Percentiles rank a stretch among this genome's conserved stretches.
Evolutionary conservation across 2,113 vertebrate genomes (phyloP).

Genomic region (Orycteropus afer): DNA sequence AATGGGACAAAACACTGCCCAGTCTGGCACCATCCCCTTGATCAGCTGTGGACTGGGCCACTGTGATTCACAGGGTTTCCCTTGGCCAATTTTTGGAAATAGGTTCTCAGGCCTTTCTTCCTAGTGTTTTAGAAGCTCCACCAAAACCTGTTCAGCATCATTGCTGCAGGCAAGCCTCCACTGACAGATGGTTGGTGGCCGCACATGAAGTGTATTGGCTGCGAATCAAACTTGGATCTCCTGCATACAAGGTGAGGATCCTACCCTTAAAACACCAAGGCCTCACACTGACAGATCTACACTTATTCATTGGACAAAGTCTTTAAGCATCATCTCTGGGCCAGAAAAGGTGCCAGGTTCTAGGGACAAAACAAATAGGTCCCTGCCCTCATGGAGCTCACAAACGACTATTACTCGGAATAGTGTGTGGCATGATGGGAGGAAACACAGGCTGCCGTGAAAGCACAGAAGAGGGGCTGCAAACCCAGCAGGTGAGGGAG

Average conservation of each 20-base stretch:
- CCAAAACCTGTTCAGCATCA: background rate
- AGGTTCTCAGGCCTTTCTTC: background rate
- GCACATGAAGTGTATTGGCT: background rate
- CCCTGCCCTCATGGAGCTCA: background rate
- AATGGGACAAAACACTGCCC: background rate
- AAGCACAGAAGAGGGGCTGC: background rate
- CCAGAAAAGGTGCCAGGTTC: background rate
- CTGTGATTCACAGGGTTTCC: background rate
- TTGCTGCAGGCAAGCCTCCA: background rate
- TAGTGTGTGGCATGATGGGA: background rate
- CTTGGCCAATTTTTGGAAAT: background rate
- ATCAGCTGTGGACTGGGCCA: background rate
- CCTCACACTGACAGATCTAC: background rate
- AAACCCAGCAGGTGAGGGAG: background rate
- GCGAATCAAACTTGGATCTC: background rate
- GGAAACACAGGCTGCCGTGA: background rate
- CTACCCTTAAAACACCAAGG: background rate
- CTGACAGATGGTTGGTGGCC: background rate
- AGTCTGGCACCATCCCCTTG: background rate
- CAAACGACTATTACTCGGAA: background rate
- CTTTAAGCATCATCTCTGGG: background rate
- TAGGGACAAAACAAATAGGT: background rate
- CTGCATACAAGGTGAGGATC: no score
- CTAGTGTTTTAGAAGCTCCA: background rate
- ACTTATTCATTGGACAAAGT: background rate